Base-by-base conservation (phyloP, 2,797 vertebrate species). In the Setipinna tenuifilis region DNA sequence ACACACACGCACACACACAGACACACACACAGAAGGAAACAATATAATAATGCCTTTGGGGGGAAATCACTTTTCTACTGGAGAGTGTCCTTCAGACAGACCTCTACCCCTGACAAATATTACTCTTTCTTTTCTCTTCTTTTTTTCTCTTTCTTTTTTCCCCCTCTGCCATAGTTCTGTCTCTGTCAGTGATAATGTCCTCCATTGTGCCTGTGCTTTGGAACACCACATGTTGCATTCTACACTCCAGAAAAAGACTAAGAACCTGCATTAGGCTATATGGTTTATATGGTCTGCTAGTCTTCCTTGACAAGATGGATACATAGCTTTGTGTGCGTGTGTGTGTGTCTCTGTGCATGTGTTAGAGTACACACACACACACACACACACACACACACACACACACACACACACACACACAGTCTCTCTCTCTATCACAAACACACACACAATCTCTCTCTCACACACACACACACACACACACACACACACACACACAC, bases 1-100 rank as follows among this genome's bases (percentile, higher is more conserved):
- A 71, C 65, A 71, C 65, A 71, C 65, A 71, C 25, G 41, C 68
- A 75, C 31, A 68, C 65, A 71, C 68, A 71, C 68, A 71, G 28
- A 71, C 14, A 71, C 28, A 17, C 68, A 71, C 17, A 17, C 14
- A 35, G 12, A 71, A 1, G 1, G 65, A 71, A 31, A 31, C 35
- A 31, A 31, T 35, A 17, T 71, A 71, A 71, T 71, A 16, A 65
- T 44, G 71, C 54, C 58, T 28, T 78, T 12, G 25, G 25, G 28
- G n/a, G 28, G 31, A 14, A 17, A 71, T 71, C 65, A 71, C 65
- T 31, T 35, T 71, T 71, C 65, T 35, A 31, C 14, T 17, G 65
- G 65, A 31, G 25, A 17, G 3, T 31, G 25, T 71, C 12, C 23
- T 35, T 65, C 65, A 17, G 65, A 71, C 11, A 31, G 28, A 71